Percentiles rank a stretch among this genome's conserved stretches.
Evolutionary conservation across 64 coral and sea anemone genomes (phyloP).

Genomic region (Pachyseris speciosa): DNA sequence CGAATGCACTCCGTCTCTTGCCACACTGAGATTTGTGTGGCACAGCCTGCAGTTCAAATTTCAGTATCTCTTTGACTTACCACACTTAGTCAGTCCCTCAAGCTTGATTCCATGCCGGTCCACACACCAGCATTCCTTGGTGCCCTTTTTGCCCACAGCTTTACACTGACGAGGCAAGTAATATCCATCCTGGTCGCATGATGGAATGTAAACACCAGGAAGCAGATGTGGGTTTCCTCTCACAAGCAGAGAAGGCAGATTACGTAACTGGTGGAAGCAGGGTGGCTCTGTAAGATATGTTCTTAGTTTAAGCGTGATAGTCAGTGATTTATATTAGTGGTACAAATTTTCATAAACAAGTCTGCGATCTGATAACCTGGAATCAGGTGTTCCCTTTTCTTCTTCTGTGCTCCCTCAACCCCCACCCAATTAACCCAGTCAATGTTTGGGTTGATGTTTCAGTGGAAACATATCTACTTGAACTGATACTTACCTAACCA

Average conservation of each 20-base stretch:
- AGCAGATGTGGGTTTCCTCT: slow-evolving; percentile 62
- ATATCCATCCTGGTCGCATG: slow-evolving; percentile 85
- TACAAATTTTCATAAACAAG: no score
- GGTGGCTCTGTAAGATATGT: slow-evolving; percentile 56
- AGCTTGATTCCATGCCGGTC: slow-evolving; percentile 83
- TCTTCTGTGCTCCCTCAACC: no score
- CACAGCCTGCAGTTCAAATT: neutral
- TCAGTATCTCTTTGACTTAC: slow-evolving; percentile 25
- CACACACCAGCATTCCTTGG: slow-evolving; percentile 87
- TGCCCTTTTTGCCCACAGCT: slow-evolving; percentile 18
- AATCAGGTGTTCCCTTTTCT: no score
- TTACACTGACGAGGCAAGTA: slow-evolving; percentile 76
- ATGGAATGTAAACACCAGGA: slow-evolving; percentile 72
- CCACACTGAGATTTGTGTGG: no score
- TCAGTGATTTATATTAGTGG: no score
- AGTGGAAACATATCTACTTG: no score
- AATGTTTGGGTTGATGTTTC: no score
- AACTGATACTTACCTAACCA: no score
- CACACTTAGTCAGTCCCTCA: slow-evolving; percentile 72
- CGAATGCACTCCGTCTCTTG: no score
- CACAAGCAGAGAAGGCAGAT: slow-evolving; percentile 69
- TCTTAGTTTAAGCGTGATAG: no score
- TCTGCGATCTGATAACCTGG: no score
- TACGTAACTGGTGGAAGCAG: slow-evolving; percentile 66
- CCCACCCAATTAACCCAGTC: no score